Evolutionary conservation across 2,113 vertebrate species (phyloP).

Genomic region (Phalacrocorax carbo): DNA sequence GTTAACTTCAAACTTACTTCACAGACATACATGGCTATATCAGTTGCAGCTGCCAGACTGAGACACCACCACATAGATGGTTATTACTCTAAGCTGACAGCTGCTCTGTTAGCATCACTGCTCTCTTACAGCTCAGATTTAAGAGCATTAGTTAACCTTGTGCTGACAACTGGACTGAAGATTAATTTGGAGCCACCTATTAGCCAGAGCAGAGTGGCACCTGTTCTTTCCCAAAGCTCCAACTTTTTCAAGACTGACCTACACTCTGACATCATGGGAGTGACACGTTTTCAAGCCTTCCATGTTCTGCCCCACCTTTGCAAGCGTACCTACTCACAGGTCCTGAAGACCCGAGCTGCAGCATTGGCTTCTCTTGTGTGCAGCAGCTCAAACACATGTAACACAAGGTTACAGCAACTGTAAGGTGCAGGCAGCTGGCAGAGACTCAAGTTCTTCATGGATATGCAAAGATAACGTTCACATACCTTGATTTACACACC

Average conservation of each 20-base stretch:
- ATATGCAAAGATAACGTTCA: neutral
- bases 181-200: neutral
- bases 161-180: neutral
- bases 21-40: neutral
- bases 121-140: neutral
- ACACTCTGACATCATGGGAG: neutral
- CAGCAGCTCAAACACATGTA: neutral
- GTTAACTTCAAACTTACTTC: neutral
- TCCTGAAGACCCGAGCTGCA: neutral
- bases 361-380: neutral
- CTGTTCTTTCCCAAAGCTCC: neutral
- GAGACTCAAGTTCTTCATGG: neutral
- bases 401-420: neutral
- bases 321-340: neutral
- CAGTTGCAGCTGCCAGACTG: neutral
- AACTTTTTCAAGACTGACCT: neutral
- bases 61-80: neutral
- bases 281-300: neutral
- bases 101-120: neutral
- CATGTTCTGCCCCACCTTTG: neutral
- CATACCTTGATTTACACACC: rapidly evolving
- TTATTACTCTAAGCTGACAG: neutral
- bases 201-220: neutral
- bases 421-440: neutral
- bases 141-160: neutral